Evolutionary conservation across 2,888 invertebrate species (phyloP), one percentile per base, ranked within the genome.

Genomic region (Gnatocerus cornutus): DNA sequence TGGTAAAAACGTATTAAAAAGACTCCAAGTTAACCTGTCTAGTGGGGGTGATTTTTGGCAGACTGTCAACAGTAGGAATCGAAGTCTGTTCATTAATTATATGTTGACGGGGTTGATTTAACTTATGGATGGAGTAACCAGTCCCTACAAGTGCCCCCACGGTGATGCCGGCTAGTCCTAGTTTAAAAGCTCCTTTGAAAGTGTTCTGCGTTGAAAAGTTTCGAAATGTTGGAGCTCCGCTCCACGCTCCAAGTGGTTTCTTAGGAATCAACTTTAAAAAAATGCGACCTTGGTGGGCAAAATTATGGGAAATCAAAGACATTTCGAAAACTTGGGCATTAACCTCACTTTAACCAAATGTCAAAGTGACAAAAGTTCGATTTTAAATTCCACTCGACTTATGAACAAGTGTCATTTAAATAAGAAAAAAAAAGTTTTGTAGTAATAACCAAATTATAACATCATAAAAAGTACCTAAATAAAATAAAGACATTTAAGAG

Each of bases 41-140:
- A 4, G 88, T 87, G 7, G 87, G 84, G 65, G 80, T 76, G 41
- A 87, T 80, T 62, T 85, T 78, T 1, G 88, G 82, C 12, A 86
- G 67, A 56, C 83, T 76, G 2, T 79, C 70, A 27, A 84, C 66
- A 39, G 83, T 74, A 1, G 84, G 78, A 66, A 85, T 80, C 55
- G 79, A 74, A 1, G 78, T 83, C 71, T 87, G 85, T 72, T 87
- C 85, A 66, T 87, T 85, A 10, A 85, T 71, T 30, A 86, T 79
- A 68, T 87, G 87, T 62, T 83, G 80, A 41, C 84, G 81, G 1
- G 83, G 82, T 56, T 86, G 80, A 67, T 84, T 86, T 67, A 84
- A 77, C 68, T 84, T 80, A 67, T 85, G 82, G 43, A 85, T 84
- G 0, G 88, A 85, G 80, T 87, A 88, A 74, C 87, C 87, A 71